Conservation (phyloP, 2,797 vertebrate genomes). For the Tamandua tetradactyla region DNA sequence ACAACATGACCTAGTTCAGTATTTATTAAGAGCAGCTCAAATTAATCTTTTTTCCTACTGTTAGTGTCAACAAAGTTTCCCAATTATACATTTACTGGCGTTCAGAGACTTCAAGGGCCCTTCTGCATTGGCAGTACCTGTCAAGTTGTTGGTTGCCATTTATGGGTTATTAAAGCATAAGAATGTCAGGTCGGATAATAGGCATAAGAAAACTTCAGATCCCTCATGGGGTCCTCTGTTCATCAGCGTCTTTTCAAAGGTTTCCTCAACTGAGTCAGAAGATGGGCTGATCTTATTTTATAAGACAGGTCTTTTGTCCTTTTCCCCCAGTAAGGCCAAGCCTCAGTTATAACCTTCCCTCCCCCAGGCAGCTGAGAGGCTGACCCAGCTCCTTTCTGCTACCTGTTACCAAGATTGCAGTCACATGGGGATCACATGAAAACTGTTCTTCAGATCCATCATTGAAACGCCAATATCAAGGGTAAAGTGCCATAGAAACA, state of each 20-base stretch:
- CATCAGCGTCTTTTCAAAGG: conserved; percentile 8
- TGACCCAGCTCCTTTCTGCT: background rate
- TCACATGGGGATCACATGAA: background rate
- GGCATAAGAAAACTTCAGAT: conserved; percentile 24
- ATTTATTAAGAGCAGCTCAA: background rate
- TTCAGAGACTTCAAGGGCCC: background rate
- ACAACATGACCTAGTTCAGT: background rate
- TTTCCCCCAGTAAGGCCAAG: background rate
- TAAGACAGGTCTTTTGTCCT: background rate
- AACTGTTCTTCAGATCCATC: background rate
- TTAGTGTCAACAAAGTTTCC: background rate
- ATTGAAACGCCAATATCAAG: background rate
- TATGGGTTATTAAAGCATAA: conserved; percentile 17
- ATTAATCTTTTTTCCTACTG: background rate
- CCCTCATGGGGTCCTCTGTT: background rate
- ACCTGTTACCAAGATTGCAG: background rate
- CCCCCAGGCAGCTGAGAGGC: background rate
- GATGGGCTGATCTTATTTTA: background rate
- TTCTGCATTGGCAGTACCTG: background rate
- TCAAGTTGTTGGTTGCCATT: background rate
- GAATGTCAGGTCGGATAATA: background rate
- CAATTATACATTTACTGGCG: background rate
- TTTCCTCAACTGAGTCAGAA: background rate
- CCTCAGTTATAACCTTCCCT: background rate
- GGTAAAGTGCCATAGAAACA: background rate